A percentile compares a stretch with the other conserved stretches of the same genome.
Evolutionary conservation across 2,113 vertebrate species (phyloP).

Genomic region (Calypte anna): DNA sequence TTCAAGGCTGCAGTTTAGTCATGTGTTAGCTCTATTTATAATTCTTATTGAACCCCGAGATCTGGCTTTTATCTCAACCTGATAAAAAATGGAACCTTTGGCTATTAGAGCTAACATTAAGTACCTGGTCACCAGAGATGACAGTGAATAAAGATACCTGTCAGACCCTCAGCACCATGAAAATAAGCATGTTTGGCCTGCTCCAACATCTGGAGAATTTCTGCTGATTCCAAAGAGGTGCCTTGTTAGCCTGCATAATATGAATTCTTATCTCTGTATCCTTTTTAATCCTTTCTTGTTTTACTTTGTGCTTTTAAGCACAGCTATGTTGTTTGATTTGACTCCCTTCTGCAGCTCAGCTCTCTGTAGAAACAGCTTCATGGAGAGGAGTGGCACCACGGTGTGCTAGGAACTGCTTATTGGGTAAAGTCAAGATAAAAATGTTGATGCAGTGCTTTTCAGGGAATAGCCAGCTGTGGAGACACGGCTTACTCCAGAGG

Average conservation of each 20-base stretch:
- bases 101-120: background rate
- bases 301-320: background rate
- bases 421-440: background rate
- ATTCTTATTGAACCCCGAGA: constrained; percentile 9
- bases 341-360: background rate
- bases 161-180: background rate
- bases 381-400: background rate
- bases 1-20: background rate
- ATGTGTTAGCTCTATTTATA: constrained; percentile 1
- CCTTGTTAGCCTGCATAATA: background rate
- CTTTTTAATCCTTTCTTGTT: accelerated
- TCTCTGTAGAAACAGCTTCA: background rate
- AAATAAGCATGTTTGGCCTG: background rate
- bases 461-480: background rate
- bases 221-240: background rate
- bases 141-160: background rate
- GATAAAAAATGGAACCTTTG: constrained; percentile 21
- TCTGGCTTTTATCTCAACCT: constrained; percentile 11
- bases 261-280: background rate
- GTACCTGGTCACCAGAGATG: background rate
- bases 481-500: background rate
- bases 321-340: background rate
- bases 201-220: constrained; percentile 1
- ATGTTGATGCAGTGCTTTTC: background rate
- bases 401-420: background rate